phyloP scores from a whole-genome alignment of 1,140 invertebrate genomes.

The Drosophila lacertosa region DNA sequence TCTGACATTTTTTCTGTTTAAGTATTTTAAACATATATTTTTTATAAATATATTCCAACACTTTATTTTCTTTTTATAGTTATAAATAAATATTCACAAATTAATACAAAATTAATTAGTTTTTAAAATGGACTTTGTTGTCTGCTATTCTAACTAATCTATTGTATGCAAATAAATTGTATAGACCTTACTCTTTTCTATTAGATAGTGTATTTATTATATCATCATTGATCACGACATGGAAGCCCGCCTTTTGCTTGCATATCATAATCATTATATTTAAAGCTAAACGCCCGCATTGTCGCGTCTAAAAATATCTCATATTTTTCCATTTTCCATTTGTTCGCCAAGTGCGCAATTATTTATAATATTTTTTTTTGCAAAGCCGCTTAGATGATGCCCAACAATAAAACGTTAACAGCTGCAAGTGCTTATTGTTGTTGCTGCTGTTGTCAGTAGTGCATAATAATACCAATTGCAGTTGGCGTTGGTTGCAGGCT shows the following conservation, averaged over 20 bases:
- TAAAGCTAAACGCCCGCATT: slow-evolving; percentile 59
- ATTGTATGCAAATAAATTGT: slow-evolving; percentile 32
- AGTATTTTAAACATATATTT: too few relatives aligned
- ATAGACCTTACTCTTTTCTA: slow-evolving; percentile 6
- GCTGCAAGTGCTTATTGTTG: slow-evolving; percentile 36
- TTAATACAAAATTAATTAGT: too few relatives aligned
- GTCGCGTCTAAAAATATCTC: slow-evolving; percentile 47
- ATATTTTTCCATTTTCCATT: slow-evolving; percentile 16
- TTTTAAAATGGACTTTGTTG: too few relatives aligned
- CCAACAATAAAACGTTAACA: not conserved
- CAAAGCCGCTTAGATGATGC: slow-evolving; percentile 26
- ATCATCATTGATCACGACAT: slow-evolving; percentile 53
- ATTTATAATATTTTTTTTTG: slow-evolving; percentile 55
- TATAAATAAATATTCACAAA: too few relatives aligned
- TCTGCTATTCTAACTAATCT: too few relatives aligned
- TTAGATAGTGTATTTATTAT: not conserved
- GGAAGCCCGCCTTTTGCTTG: slow-evolving; percentile 37
- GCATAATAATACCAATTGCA: slow-evolving; percentile 50
- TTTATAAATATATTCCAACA: too few relatives aligned
- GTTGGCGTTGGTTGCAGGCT: slow-evolving; percentile 35
- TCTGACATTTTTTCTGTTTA: too few relatives aligned
- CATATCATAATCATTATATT: slow-evolving; percentile 61
- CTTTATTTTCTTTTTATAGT: too few relatives aligned
- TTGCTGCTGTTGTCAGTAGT: slow-evolving; percentile 23
- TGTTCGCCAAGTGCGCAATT: slow-evolving; percentile 76